Evolutionary conservation across 2,113 vertebrate species (phyloP), one percentile per base, ranked within the genome.

Genomic region (Trogon melanurus): DNA sequence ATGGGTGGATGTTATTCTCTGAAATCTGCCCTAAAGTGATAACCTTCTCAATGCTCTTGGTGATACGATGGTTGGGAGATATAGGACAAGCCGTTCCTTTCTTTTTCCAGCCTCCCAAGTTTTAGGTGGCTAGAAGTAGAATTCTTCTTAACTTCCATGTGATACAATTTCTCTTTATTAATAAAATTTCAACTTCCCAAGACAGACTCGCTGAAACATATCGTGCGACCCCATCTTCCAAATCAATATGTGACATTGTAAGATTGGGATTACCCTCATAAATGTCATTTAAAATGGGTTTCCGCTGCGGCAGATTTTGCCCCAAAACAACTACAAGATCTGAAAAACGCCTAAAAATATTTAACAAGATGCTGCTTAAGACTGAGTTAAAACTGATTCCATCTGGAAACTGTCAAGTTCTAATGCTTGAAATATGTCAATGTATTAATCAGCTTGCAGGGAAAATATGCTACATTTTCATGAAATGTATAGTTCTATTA

Each of bases 301-400:
- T 61, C 51, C 78, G 29, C 64, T 83, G 21, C 11, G 4, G 67
- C 25, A 95, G 47, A 83, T 85, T 88, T 88, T 80, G 73, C 26
- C 47, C 69, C 38, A 66, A 80, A 96, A 72, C 36, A 91, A 32
- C 48, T 47, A 53, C 41, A 58, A 80, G 54, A 85, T 85, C 22
- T 62, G 74, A 95, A 94, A 36, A 79, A 75, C 17, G 13, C 25
- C 65, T 88, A 93, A 93, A 93, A 91, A 82, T 79, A 91, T 81
- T 89, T 85, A 73, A 16, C n/a, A 85, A 85, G 79, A 76, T 85
- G 74, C 17, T 54, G 11, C 47, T 92, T 72, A 57, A 84, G 38
- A 78, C 51, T 56, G 47, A 91, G 36, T 85, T 82, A 73, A 94
- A 91, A 91, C 70, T 65, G 36, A 93, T 89, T 92, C 66, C 58